Evolutionary conservation across 2,113 vertebrate genomes (phyloP), one percentile per base, ranked within the genome.

Genomic region (Cryptotis parvus): DNA sequence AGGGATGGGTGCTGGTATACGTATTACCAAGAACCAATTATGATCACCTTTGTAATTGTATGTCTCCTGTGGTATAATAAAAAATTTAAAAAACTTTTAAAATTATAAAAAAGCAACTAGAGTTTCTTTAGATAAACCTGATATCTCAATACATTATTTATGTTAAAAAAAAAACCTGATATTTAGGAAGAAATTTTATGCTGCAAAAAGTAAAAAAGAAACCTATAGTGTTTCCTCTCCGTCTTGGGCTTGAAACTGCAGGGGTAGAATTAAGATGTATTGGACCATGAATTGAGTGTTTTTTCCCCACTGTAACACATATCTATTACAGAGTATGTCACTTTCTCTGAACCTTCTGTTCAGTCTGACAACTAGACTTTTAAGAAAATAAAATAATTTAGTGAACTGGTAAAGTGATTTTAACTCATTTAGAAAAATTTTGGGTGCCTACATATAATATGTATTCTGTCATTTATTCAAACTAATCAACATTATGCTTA

Each of bases 91-190:
- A n/a, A n/a, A n/a, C n/a, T n/a, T n/a, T n/a, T n/a, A n/a, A n/a
- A n/a, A n/a, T n/a, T n/a, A n/a, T n/a, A n/a, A n/a, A 83, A 83
- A 3, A 73, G 2, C 80, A 72, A 27, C 18, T 61, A 79, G 70
- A 70, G 69, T 70, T 89, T 20, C 58, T 68, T 39, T 83, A 35
- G 29, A 89, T 33, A 88, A 74, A 77, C 83, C 26, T 90, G 74
- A 22, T 66, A 18, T 4, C 35, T 90, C 27, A 72, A 87, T 80
- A 89, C 52, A 12, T 12, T 65, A 16, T 89, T 87, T 61, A 14
- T 90, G 45, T 41, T 92, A 78, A n/a, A n/a, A 33, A 31, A 20
- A 61, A 15, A 49, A 45, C 6, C 43, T 7, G 11, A 45, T 6
- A 49, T 49, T 49, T 49, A 49, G 45, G 0, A 3, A 15, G 63